Evolutionary conservation across 2,797 vertebrate species (phyloP), one percentile per base, ranked within the genome.

Genomic region (Urophycis tenuis): DNA sequence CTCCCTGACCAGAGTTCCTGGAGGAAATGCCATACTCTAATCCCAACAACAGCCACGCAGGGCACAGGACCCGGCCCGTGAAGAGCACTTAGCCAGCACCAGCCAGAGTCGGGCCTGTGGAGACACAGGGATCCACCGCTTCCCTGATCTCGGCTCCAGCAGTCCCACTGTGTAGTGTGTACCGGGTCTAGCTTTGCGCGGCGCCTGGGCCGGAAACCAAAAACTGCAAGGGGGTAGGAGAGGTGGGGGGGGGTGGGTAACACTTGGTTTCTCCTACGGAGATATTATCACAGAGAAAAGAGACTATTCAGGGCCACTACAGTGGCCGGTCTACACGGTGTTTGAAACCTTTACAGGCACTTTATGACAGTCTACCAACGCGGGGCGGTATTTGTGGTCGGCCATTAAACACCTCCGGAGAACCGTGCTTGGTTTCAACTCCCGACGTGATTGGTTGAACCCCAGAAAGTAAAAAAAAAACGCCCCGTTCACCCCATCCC

Each of bases 1-100:
- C 83, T 83, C 81, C 84, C 82, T 82, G 80, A 84, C 83, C 83
- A 84, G 74, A 81, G 85, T 87, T 82, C 79, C 85, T 82, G 79
- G 78, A 80, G 87, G 88, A 89, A 89, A 90, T 82, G 84, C 82
- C 70, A 39, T 82, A 80, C 76, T 78, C 79, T 87, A 87, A 89
- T 86, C 83, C 85, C 77, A 79, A 84, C 71, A 81, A 80, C 71
- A 81, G 79, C 75, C 85, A 32, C 32, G 78, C 75, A 79, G 75
- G 80, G 84, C 39, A n/a, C 60, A 45, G 77, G 75, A 76, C 71
- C 79, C 35, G 0, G 73, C 75, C 45, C 45, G 76, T 77, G 71
- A 82, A 77, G 80, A 3, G 69, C 77, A 74, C 79, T 85, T 75
- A 78, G 81, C 0, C 0, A 32, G 29, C n/a, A 49, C 74, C 74